Percentiles rank a stretch among this genome's conserved stretches.
Evolutionary conservation across 2,797 vertebrate species (phyloP).

Genomic region (Tragopan temminckii): DNA sequence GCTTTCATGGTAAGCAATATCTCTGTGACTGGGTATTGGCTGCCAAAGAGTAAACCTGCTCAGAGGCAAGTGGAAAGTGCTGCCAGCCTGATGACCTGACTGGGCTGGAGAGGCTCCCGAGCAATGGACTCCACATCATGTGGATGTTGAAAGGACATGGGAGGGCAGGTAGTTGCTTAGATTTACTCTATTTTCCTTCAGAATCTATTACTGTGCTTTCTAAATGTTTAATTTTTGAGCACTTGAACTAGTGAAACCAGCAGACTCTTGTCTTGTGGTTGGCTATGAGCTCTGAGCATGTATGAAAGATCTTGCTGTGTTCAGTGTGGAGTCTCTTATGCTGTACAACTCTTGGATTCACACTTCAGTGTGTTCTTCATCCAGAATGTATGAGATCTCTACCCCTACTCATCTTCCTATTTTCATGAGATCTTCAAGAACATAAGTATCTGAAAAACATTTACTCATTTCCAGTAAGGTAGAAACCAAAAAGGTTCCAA

Average conservation of each 20-base stretch:
- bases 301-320: background rate
- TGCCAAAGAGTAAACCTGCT: background rate
- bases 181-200: background rate
- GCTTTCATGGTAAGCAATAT: background rate
- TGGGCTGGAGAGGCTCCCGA: background rate
- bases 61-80: background rate
- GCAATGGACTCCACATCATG: background rate
- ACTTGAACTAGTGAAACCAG: background rate
- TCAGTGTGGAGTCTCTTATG: background rate
- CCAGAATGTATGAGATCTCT: background rate
- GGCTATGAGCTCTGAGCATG: background rate
- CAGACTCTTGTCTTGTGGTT: background rate
- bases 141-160: background rate
- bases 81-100: background rate
- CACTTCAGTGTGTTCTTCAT: background rate
- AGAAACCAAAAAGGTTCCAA: background rate
- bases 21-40: background rate
- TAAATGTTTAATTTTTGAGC: background rate
- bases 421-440: background rate
- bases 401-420: background rate
- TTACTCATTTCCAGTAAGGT: background rate
- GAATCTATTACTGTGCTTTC: background rate
- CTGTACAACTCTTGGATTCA: background rate
- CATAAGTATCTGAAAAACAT: background rate
- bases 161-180: background rate